Conservation (phyloP, 2,113 vertebrate species). For the Erpornis zantholeuca region DNA sequence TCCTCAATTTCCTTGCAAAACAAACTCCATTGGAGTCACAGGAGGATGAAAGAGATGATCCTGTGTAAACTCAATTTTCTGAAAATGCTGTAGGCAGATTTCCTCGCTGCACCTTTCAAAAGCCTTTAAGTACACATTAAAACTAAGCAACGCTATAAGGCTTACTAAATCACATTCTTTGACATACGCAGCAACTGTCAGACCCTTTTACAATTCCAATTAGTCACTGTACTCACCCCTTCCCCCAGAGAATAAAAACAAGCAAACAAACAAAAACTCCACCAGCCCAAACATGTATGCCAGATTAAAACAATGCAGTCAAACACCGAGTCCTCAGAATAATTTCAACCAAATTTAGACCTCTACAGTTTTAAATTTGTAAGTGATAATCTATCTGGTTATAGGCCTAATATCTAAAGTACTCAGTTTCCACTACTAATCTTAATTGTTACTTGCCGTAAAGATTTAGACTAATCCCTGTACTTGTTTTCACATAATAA, state of each 20-base stretch:
- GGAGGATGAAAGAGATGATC: background rate
- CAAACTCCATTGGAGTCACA: background rate
- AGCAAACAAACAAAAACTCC: accelerated
- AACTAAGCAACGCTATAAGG: background rate
- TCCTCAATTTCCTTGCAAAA: background rate
- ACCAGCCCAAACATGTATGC: background rate
- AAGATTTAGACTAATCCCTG: background rate
- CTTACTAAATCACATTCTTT: background rate
- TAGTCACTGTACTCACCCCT: background rate
- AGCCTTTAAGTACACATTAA: background rate
- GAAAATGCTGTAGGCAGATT: background rate
- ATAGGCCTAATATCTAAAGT: background rate
- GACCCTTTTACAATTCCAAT: background rate
- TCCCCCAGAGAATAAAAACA: background rate
- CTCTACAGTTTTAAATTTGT: background rate
- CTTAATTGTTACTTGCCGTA: background rate
- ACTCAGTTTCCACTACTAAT: background rate
- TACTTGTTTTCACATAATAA: background rate
- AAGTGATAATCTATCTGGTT: background rate
- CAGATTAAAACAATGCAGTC: background rate
- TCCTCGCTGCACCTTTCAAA: background rate
- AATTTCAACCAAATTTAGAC: background rate
- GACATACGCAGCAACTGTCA: background rate
- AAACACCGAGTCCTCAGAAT: background rate
- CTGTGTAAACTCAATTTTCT: constrained; percentile 10